These are phyloP conservation scores for Oreotrochilus melanogaster DNA, from an alignment of 2,113 vertebrate species.

Conservation along the genomic window DNA sequence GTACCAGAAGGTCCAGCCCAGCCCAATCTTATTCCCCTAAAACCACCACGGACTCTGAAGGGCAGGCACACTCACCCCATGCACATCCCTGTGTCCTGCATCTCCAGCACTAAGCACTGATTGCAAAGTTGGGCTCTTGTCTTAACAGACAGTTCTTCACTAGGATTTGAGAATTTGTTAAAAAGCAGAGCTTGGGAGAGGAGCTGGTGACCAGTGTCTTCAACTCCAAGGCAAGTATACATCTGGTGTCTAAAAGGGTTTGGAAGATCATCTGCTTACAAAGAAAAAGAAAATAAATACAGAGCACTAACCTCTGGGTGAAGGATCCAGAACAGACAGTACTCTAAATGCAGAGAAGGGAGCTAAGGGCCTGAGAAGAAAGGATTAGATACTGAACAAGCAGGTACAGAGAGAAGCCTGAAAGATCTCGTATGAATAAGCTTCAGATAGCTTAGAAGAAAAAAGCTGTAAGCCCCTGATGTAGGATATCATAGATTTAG, in stretches of 20 bases:
- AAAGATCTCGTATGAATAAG: background rate
- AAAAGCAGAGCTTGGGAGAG: background rate
- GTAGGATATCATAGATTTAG: background rate
- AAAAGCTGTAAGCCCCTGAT: background rate
- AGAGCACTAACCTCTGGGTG: background rate
- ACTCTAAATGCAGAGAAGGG: background rate
- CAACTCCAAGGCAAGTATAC: background rate
- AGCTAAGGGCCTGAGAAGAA: background rate
- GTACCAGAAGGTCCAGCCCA: background rate
- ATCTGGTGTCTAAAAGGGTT: background rate
- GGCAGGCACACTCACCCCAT: accelerated
- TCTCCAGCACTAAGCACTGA: accelerated
- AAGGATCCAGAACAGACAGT: slow-evolving; percentile 43
- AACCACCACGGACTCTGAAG: accelerated
- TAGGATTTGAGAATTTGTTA: background rate
- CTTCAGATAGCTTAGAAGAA: background rate
- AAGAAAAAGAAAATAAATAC: background rate
- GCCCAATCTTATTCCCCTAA: background rate
- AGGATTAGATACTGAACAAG: background rate
- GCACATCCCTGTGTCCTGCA: accelerated
- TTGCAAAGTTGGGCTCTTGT: background rate
- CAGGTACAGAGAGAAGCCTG: background rate
- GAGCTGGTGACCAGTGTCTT: background rate
- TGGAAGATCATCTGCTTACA: background rate
- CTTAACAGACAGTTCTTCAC: background rate